Evolutionary conservation across 2,113 vertebrate species (phyloP), one percentile per base, ranked within the genome.

Genomic region (Equus quagga): DNA sequence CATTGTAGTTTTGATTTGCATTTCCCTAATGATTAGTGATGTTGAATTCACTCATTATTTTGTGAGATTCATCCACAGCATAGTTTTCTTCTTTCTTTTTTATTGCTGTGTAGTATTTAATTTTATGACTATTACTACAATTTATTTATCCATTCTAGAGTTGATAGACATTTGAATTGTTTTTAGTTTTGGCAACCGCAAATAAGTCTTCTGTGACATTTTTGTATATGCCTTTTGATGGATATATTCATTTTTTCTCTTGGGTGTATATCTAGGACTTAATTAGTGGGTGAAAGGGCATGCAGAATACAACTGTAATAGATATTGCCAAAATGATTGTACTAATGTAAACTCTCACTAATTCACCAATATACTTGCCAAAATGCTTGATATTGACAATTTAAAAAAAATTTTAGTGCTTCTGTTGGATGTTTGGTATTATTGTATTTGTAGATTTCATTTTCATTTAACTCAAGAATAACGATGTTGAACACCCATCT

Each of bases 1-100:
- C 36, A 41, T 41, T 41, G 36, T 41, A 41, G 36, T 41, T 41
- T 41, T 41, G 36, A 41, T 41, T 41, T 41, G 36, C 36, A 41
- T 41, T 41, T 41, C 36, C 36, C 36, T 41, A 41, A 41, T 41
- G 36, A 41, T 41, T 41, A 41, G 36, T 41, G 36, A 41, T 41
- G 36, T 41, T 41, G 36, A 41, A 41, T 41, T 41, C 36, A 41
- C 36, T 41, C 36, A 41, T 41, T 41, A 56, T 62, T 89, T 79
- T 67, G 49, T 91, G 49, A 80, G 8, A 69, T 56, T 41, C 24
- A 69, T 24, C 12, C 49, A 80, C 21, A 44, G 21, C 54, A 60
- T 79, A 78, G 24, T 54, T 91, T 91, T 79, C 23, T 58, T 87
- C 54, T 88, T 90, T 90, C 33, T 78, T 46, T 80, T 80, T 80